Percentiles rank a stretch among this genome's conserved stretches.
Evolutionary conservation across 1,140 invertebrate species (phyloP).

Genomic region (Aphelenchoides avenae): DNA sequence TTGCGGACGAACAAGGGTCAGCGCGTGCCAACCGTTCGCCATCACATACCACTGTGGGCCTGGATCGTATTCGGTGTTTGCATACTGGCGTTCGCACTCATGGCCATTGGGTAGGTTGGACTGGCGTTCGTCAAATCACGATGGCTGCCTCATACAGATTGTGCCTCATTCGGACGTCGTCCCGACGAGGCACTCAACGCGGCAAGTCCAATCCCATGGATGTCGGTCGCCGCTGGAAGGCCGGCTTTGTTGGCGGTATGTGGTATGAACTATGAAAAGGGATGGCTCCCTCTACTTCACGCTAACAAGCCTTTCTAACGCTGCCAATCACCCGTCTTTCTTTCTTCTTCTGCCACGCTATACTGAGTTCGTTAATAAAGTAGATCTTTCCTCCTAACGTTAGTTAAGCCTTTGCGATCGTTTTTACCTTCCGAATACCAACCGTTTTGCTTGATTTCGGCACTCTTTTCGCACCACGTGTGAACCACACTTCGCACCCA

Average conservation of each 20-base stretch:
- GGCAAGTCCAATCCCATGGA: neutral
- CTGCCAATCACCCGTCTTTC: too few species aligned
- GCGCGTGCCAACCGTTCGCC: neutral
- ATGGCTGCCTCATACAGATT: too few species aligned
- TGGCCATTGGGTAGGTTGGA: slow-evolving; percentile 16
- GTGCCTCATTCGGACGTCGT: slow-evolving; percentile 16
- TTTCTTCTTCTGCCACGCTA: too few species aligned
- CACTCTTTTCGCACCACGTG: too few species aligned
- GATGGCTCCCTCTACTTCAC: too few species aligned
- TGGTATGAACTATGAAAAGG: too few species aligned
- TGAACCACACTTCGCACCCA: too few species aligned
- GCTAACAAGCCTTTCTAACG: too few species aligned
- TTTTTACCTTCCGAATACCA: neutral
- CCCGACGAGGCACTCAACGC: slow-evolving; percentile 12
- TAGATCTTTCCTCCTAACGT: too few species aligned
- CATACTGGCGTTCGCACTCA: slow-evolving; percentile 10
- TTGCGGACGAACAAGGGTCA: neutral
- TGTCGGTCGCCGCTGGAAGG: slow-evolving; percentile 17
- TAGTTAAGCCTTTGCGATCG: neutral
- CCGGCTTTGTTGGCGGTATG: neutral
- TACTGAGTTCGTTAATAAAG: too few species aligned
- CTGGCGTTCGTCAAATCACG: too few species aligned
- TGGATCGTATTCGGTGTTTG: slow-evolving; percentile 17
- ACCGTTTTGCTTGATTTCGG: too few species aligned
- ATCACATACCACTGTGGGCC: slow-evolving; percentile 25